Evolutionary conservation across 2,888 invertebrate species (phyloP), one percentile per base, ranked within the genome.

Genomic region (Adineta ricciae): DNA sequence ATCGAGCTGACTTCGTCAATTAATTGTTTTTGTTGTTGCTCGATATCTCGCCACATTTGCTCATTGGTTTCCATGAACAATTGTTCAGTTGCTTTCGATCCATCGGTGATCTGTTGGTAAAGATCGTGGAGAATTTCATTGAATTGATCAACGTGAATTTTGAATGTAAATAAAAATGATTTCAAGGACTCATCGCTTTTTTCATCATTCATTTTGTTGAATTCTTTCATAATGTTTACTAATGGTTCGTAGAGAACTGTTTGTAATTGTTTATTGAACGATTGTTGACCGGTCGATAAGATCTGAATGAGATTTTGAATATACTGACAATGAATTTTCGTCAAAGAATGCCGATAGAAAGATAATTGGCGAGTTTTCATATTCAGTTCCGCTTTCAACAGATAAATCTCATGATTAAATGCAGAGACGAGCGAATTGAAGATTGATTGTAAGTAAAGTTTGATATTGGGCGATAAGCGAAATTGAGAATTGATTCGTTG

Each of bases 61-160:
- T 78, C 24, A 41, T 78, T 78, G 38, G 73, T 78, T 78, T 78
- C 41, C 1, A 78, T 78, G 14, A 78, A 78, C 24, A 78, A 78
- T 78, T 78, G 41, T 24, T 78, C 41, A 11, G 21, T 36, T 24
- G 73, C 41, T 38, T 78, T 78, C 8, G 41, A 36, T 21, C 73
- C 73, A 78, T 78, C n/a, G 8, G 36, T 78, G 14, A 78, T 41
- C 41, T 38, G 41, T 78, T 78, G 38, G 3, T 78, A 36, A 41
- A 78, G 41, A 78, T 78, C 73, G 41, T 78, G 73, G 41, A 78
- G 11, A 24, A 41, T 41, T 78, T 78, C 73, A 41, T 78, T 41
- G 11, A 78, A 78, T 78, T 41, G 73, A 78, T 78, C 73, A 27
- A 78, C 24, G 41, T 78, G 73, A 41, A 78, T 78, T 78, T 78